Evolutionary conservation across 2,888 invertebrate species (phyloP).

Genomic region (Plebejus anna): DNA sequence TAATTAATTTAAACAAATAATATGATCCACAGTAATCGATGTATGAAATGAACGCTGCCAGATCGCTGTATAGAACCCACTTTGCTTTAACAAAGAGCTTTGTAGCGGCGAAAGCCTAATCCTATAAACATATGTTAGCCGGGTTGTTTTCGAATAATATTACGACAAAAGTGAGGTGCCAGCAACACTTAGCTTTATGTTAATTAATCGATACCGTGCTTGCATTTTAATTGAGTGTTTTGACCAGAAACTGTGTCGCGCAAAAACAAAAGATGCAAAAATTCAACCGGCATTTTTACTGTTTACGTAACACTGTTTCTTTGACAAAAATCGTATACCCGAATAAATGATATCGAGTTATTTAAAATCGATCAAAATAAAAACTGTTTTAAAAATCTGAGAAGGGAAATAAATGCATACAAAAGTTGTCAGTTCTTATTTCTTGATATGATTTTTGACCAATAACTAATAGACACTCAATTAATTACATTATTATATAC

Average conservation of each 20-base stretch:
- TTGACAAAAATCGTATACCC: too few relatives aligned
- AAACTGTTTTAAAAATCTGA: background rate
- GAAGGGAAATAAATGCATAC: background rate
- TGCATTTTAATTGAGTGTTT: background rate
- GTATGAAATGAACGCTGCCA: slow-evolving; percentile 15
- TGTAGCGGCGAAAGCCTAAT: slow-evolving; percentile 26
- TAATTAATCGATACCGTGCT: slow-evolving; percentile 2
- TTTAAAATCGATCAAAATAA: too few relatives aligned
- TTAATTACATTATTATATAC: too few relatives aligned
- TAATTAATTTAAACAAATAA: slow-evolving; percentile 15
- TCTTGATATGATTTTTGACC: background rate
- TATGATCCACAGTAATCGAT: slow-evolving; percentile 22
- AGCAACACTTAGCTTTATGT: slow-evolving; percentile 6
- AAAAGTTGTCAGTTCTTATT: too few relatives aligned
- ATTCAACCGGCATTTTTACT: background rate
- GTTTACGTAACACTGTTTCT: background rate
- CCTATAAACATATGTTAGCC: slow-evolving; percentile 27
- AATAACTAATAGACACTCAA: background rate
- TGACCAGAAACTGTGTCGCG: background rate
- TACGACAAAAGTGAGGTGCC: slow-evolving; percentile 18
- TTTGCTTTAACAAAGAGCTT: slow-evolving; percentile 27
- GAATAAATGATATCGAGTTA: too few relatives aligned
- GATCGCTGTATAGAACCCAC: slow-evolving; percentile 20
- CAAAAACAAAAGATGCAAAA: background rate
- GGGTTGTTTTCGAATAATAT: slow-evolving; percentile 25